These are phyloP conservation scores for Procambarus virginalis DNA, from an alignment of 1,140 invertebrate genomes.

Conservation along the genomic window DNA sequence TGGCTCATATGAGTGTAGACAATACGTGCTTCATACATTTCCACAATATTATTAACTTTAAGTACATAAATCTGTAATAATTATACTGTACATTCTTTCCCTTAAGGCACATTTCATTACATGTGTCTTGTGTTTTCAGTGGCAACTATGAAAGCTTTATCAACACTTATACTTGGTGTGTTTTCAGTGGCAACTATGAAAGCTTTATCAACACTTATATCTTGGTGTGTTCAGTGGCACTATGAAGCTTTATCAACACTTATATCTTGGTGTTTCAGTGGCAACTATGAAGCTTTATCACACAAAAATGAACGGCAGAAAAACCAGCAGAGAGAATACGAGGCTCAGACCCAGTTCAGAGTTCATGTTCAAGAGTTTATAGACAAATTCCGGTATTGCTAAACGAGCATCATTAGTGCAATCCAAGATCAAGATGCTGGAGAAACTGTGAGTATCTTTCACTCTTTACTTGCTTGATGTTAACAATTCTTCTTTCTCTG, in stretches of 20 bases:
- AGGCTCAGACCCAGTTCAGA: slow-evolving; percentile 95
- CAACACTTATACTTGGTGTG: too few species aligned
- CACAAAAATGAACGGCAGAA: slow-evolving; percentile 92
- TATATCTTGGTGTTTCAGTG: too few species aligned
- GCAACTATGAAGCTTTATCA: too few species aligned
- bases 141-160: too few species aligned
- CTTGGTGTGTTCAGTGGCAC: slow-evolving; percentile 81
- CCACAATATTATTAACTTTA: too few species aligned
- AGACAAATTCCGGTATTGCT: slow-evolving; percentile 95
- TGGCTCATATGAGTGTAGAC: too few species aligned
- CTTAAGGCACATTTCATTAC: too few species aligned
- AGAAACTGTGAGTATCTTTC: slow-evolving; percentile 88
- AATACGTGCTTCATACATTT: too few species aligned
- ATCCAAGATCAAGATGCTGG: slow-evolving; percentile 98
- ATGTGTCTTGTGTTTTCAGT: too few species aligned
- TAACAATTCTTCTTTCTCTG: too few species aligned
- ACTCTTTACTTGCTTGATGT: not conserved
- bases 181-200: not conserved
- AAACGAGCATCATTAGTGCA: slow-evolving; percentile 98
- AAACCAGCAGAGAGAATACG: slow-evolving; percentile 97
- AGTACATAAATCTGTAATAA: too few species aligned
- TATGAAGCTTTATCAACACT: slow-evolving; percentile 96
- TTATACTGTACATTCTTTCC: too few species aligned
- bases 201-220: not conserved
- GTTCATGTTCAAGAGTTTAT: slow-evolving; percentile 99